Conservation (phyloP, 2,113 vertebrate species). For the Trematocara unimaculatum region DNA sequence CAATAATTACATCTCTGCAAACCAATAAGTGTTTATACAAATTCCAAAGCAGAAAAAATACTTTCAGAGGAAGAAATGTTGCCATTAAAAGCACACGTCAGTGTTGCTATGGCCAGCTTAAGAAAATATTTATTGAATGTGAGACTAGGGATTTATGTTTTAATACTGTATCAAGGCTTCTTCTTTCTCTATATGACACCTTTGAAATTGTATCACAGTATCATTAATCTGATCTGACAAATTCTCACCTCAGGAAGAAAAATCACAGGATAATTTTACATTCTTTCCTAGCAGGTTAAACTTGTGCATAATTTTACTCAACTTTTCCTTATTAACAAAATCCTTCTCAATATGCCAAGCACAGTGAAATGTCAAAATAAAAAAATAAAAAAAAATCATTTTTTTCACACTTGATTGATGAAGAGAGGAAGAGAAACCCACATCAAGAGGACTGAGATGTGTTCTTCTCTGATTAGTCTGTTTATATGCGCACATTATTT, state of each 20-base stretch:
- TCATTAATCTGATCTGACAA: constrained; percentile 19
- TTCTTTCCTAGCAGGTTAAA: neutral
- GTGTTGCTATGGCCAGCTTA: fast-evolving
- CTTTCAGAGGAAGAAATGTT: neutral
- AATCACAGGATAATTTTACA: neutral
- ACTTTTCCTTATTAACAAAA: neutral
- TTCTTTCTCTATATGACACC: neutral
- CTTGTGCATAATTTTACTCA: neutral
- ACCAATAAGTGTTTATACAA: neutral
- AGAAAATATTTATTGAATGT: neutral
- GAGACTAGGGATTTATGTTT: constrained; percentile 9
- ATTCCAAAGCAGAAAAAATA: neutral
- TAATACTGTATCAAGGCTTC: constrained; percentile 3
- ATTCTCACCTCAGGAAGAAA: neutral
- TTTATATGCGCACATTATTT: neutral
- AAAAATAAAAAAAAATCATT: neutral
- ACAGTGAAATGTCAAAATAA: fast-evolving
- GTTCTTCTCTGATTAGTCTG: neutral
- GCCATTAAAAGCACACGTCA: neutral
- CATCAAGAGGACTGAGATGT: neutral
- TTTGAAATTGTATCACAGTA: neutral
- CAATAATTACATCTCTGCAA: neutral
- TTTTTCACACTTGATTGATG: neutral
- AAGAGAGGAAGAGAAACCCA: neutral
- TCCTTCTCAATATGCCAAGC: neutral